A percentile compares a stretch with the other conserved stretches of the same genome.
phyloP scores from a whole-genome alignment of 1,140 invertebrate genomes.

The Anthonomus grandis region DNA sequence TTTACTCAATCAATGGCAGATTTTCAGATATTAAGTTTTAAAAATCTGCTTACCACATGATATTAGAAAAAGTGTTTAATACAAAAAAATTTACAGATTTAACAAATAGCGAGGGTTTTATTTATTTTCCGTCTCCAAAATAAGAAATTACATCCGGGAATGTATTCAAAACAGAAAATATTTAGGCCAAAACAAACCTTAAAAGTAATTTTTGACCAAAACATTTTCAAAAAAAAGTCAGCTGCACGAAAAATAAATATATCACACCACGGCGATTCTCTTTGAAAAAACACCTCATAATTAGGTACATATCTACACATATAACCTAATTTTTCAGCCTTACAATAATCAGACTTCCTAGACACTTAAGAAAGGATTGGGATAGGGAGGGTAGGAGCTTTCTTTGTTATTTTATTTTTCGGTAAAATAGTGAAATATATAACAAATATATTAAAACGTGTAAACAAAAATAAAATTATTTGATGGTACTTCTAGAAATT shows the following conservation, averaged over 20 bases:
- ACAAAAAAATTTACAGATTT: too few species aligned
- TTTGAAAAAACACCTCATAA: slow-evolving; percentile 38
- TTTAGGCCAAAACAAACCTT: slow-evolving; percentile 36
- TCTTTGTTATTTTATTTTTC: background rate
- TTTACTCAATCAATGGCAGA: slow-evolving; percentile 4
- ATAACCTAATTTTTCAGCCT: slow-evolving; percentile 46
- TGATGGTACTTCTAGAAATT: background rate
- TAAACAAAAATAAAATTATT: background rate
- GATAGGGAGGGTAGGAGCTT: background rate
- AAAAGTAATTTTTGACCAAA: slow-evolving; percentile 30
- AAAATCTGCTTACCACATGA: background rate
- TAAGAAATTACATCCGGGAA: slow-evolving; percentile 36
- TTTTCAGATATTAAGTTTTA: background rate
- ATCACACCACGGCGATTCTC: slow-evolving; percentile 33
- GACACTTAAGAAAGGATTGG: slow-evolving; percentile 27
- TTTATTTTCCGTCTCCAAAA: background rate
- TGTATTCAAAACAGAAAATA: slow-evolving; percentile 34
- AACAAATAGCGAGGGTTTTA: too few species aligned
- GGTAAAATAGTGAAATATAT: background rate
- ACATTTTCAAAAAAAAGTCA: too few species aligned
- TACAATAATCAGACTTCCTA: slow-evolving; percentile 46
- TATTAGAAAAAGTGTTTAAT: too few species aligned
- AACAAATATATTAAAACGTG: background rate
- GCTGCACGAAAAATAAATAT: slow-evolving; percentile 20
- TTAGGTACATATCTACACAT: slow-evolving; percentile 39